Base-by-base conservation (phyloP, 2,888 invertebrate genomes). In the Lasioglossum lativentre region DNA sequence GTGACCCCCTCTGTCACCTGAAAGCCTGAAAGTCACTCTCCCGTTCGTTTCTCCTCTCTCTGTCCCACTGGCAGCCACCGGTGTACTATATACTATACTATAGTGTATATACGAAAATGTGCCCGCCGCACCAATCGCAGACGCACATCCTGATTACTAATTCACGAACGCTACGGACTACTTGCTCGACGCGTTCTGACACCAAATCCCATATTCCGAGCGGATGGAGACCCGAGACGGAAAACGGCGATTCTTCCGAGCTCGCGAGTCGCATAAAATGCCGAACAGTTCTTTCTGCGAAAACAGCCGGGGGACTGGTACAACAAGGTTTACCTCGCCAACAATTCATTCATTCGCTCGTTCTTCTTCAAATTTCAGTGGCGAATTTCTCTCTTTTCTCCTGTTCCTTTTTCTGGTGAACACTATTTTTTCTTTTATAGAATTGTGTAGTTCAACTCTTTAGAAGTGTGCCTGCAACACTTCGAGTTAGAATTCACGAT, bases 141-240 rank as follows among this genome's bases (percentile, higher is more conserved):
- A 89, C 89, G 89, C 91, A 92, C 89, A 93, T 93, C 91, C 93
- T 93, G 94, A 94, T 94, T 94, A 94, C 94, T 94, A 93, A 94
- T 94, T 94, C 93, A 90, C 92, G 88, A 87, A 89, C 70, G 90
- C 90, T 88, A 90, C 93, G 94, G 93, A 93, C 94, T 93, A 94
- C 94, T 94, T 94, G 92, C 88, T 86, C 85, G 89, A 83, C 91
- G 91, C 90, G 92, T 88, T 92, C 92, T 94, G 94, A 94, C 94
- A 94, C 94, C 94, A 93, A 94, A 94, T 94, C 93, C 94, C 92
- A 94, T 94, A 94, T 94, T 93, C 91, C 92, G 84, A 80, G 68
- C 88, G 82, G 88, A 89, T 88, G 86, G 88, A 89, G 87, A 86
- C 81, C 85, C 85, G 85, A 85, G 85, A 86, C 83, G 80, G 81